Conservation (phyloP, 2,797 vertebrate species). For the Tamandua tetradactyla region DNA sequence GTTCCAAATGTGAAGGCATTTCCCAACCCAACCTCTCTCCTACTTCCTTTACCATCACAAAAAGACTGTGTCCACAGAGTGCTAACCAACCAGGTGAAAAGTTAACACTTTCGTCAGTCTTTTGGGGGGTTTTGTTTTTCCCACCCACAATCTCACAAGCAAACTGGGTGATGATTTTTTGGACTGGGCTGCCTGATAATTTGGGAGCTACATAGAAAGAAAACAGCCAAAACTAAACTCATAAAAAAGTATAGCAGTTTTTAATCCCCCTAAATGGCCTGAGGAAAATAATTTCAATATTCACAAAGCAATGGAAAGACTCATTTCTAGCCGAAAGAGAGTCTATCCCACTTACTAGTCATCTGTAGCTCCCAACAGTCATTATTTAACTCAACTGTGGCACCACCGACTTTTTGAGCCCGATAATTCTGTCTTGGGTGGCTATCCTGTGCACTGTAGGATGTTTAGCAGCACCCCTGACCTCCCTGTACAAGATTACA, state of each 20-base stretch:
- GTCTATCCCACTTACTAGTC: too few species aligned
- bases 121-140: neutral
- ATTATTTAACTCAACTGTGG: neutral
- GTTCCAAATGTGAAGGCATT: neutral
- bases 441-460: neutral
- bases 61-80: neutral
- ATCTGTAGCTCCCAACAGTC: conserved; percentile 34
- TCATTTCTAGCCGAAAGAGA: conserved; percentile 80
- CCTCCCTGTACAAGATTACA: neutral
- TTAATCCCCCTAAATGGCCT: conserved; percentile 36
- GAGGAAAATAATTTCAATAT: conserved; percentile 76
- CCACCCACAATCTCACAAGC: neutral
- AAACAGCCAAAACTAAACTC: conserved; percentile 21
- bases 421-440: neutral
- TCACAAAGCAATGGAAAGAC: conserved; percentile 77
- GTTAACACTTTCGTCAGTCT: neutral
- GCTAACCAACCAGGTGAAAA: neutral
- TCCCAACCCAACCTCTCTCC: neutral
- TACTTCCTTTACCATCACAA: neutral
- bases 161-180: neutral
- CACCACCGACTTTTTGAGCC: neutral
- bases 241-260: conserved; percentile 53
- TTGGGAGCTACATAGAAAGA: neutral
- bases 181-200: neutral
- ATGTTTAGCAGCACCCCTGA: neutral